A percentile compares a stretch with the other conserved stretches of the same genome.
Conservation (phyloP, 2,113 vertebrate species). For the Pandion haliaetus region DNA sequence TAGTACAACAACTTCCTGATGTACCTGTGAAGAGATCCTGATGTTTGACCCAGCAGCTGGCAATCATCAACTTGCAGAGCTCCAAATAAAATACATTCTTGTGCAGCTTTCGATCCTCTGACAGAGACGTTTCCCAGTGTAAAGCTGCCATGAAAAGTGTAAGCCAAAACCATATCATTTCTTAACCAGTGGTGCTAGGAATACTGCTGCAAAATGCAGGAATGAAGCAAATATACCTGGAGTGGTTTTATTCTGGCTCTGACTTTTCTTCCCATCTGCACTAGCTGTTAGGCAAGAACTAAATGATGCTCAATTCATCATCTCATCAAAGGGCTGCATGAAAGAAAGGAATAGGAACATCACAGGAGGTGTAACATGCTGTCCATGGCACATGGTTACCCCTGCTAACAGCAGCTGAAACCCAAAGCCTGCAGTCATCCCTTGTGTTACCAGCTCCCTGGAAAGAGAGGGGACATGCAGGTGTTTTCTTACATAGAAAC, state of each 20-base stretch:
- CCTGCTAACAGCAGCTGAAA: neutral
- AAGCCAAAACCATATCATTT: neutral
- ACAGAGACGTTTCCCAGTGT: neutral
- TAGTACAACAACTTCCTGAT: neutral
- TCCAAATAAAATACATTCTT: conserved; percentile 5
- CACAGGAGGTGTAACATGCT: neutral
- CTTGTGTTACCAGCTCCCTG: neutral
- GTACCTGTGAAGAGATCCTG: conserved; percentile 8
- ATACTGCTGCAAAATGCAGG: neutral
- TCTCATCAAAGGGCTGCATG: neutral
- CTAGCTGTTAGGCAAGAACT: neutral
- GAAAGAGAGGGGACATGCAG: neutral
- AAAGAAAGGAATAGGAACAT: neutral
- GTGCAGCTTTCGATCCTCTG: neutral
- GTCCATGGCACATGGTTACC: accelerated
- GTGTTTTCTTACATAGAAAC: neutral
- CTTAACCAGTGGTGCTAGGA: neutral
- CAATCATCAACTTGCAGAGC: neutral
- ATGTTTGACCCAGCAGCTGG: neutral
- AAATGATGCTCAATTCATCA: neutral
- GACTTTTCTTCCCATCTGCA: neutral
- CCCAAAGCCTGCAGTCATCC: neutral
- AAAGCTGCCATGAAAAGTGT: neutral
- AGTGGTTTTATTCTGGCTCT: neutral
- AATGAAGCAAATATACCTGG: neutral